phyloP scores from a whole-genome alignment of 2,113 vertebrate genomes.

The Neotoma lepida region DNA sequence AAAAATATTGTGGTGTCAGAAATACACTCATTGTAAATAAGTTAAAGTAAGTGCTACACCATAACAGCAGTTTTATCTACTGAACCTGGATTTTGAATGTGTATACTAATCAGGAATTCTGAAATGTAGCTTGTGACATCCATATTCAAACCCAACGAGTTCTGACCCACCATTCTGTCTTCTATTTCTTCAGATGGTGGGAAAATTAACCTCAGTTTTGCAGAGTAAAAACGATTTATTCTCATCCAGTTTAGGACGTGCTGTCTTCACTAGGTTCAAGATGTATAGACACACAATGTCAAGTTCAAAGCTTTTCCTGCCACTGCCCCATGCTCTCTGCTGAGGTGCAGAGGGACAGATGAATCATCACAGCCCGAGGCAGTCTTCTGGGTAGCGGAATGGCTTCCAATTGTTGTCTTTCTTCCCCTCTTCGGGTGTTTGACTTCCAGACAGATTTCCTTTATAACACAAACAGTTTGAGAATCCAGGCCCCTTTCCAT shows the following conservation, averaged over 20 bases:
- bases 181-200: background rate
- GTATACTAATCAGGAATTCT: background rate
- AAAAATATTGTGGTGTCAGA: background rate
- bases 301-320: background rate
- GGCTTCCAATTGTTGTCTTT: background rate
- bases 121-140: constrained; percentile 12
- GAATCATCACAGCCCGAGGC: background rate
- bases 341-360: background rate
- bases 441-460: constrained; percentile 2
- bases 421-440: background rate
- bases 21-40: constrained; percentile 5
- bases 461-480: background rate
- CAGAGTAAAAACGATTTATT: background rate
- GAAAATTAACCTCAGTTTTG: background rate
- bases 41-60: background rate
- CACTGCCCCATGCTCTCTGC: background rate
- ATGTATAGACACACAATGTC: background rate
- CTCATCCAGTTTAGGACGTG: background rate
- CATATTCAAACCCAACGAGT: background rate
- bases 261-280: background rate
- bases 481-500: background rate
- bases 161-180: background rate
- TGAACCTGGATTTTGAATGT: background rate
- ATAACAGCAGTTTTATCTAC: background rate
- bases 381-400: background rate